These are phyloP conservation scores for Orestias chungarensis DNA, from an alignment of 2,797 vertebrate genomes.

Conservation along the genomic window DNA sequence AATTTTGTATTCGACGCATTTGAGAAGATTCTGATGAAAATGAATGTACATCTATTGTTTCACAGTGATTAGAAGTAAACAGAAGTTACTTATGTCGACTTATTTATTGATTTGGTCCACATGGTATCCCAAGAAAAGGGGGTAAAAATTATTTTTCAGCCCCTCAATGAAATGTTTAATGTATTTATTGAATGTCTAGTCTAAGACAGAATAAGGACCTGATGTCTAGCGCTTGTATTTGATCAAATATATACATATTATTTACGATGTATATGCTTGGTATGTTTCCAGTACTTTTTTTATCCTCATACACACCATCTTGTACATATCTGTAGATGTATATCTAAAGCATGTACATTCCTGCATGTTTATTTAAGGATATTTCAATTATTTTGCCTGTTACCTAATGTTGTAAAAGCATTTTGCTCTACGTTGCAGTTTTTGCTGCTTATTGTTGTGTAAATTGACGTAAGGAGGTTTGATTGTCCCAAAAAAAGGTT, in stretches of 20 bases:
- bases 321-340: background rate
- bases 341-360: background rate
- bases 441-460: background rate
- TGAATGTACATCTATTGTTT: too few species aligned
- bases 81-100: too few species aligned
- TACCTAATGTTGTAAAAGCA: too few species aligned
- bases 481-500: background rate
- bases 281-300: background rate
- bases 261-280: background rate
- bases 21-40: constrained; percentile 7
- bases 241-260: background rate
- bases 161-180: background rate
- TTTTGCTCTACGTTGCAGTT: background rate
- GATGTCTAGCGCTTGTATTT: background rate
- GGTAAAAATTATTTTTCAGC: background rate
- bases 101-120: too few species aligned
- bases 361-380: background rate
- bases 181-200: background rate
- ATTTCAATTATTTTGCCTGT: too few species aligned
- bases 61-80: too few species aligned
- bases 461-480: background rate
- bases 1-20: constrained; percentile 14
- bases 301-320: background rate
- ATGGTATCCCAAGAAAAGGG: background rate
- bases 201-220: background rate